Conservation (phyloP, 35 echinoderm and acorn worm genomes). For the Apostichopus californicus region DNA sequence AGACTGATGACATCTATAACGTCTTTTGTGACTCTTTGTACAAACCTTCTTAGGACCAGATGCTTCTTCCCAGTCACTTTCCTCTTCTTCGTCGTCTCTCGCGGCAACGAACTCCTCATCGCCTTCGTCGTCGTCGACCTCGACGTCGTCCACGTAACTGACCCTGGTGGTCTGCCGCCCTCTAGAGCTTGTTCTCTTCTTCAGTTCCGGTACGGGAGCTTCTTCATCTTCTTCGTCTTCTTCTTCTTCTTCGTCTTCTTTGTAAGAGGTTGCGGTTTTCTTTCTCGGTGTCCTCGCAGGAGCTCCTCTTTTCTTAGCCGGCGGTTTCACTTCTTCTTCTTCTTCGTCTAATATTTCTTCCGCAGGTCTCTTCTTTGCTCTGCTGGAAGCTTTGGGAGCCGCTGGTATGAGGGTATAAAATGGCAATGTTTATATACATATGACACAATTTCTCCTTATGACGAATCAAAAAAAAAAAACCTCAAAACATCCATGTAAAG, state of each 20-base stretch:
- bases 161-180: conserved; percentile 31
- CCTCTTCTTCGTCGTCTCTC: conserved; percentile 61
- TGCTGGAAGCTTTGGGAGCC: conserved; percentile 47
- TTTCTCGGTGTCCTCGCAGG: conserved; percentile 33
- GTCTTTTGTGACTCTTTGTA: too few species aligned
- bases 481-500: too few species aligned
- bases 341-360: not conserved
- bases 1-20: too few species aligned
- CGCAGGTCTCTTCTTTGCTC: conserved; percentile 55
- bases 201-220: conserved; percentile 9
- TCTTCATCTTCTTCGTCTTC: conserved; percentile 54
- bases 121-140: conserved; percentile 52
- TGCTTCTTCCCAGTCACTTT: conserved; percentile 82
- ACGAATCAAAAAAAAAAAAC: too few species aligned
- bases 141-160: conserved; percentile 25
- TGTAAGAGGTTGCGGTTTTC: conserved; percentile 11
- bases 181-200: conserved; percentile 51
- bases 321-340: conserved; percentile 1
- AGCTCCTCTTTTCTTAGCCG: conserved; percentile 27
- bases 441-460: too few species aligned
- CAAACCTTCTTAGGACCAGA: conserved; percentile 48
- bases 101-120: conserved; percentile 44
- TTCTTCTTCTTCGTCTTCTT: conserved; percentile 32
- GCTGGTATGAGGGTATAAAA: not conserved
- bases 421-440: too few species aligned